Evolutionary conservation across 2,888 invertebrate species (phyloP).

Genomic region (Aleiodes testaceus): DNA sequence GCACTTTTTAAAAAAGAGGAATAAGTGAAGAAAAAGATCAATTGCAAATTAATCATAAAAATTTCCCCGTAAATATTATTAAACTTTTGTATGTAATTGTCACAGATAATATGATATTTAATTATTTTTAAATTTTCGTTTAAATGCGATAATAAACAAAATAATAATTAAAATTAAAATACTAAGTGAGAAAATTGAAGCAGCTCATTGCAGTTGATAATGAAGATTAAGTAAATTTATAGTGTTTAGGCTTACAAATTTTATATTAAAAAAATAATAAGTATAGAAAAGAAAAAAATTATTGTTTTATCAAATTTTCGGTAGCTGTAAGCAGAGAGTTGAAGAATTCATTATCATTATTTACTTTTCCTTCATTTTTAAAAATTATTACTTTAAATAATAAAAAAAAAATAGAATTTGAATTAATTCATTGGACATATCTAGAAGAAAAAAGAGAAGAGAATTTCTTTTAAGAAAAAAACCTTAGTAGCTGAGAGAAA

Average conservation of each 20-base stretch:
- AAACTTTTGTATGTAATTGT: conserved; percentile 26
- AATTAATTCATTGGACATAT: conserved; percentile 28
- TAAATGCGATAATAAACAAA: conserved; percentile 10
- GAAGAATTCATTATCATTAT: conserved; percentile 11
- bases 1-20: conserved; percentile 23
- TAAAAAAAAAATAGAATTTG: background rate
- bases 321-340: conserved; percentile 42
- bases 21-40: background rate
- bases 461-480: too few relatives aligned
- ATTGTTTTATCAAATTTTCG: conserved; percentile 46
- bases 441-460: conserved; percentile 4
- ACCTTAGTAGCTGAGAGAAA: background rate
- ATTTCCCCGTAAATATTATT: background rate
- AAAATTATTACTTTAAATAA: background rate
- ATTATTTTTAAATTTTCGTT: too few relatives aligned
- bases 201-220: conserved; percentile 44
- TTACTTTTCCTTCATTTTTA: background rate
- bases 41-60: background rate
- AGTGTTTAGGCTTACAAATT: conserved; percentile 48
- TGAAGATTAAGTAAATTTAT: conserved; percentile 47
- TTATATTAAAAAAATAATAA: conserved; percentile 46
- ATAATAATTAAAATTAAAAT: conserved; percentile 8
- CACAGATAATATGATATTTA: conserved; percentile 3
- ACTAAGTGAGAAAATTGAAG: conserved; percentile 28
- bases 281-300: conserved; percentile 13